Percentiles rank a stretch among this genome's conserved stretches.
These are phyloP conservation scores for Rhagoletis zephyria DNA, from an alignment of 1,140 invertebrate species.

Conservation along the genomic window DNA sequence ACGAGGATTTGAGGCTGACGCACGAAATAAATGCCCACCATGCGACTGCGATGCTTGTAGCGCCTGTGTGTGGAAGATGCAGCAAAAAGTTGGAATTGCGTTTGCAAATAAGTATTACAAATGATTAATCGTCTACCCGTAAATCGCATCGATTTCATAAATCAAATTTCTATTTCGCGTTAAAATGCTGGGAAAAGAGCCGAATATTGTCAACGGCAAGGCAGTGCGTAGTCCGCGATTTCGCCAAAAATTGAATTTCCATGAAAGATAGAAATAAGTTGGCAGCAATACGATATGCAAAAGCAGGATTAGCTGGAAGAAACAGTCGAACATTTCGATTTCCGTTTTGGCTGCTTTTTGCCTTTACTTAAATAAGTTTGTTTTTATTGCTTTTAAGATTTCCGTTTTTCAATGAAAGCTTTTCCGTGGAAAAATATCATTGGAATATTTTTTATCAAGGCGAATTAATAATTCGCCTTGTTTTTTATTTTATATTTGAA, in stretches of 20 bases:
- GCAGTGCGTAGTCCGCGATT: constrained; percentile 65
- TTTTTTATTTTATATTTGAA: too few relatives aligned
- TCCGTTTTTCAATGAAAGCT: too few relatives aligned
- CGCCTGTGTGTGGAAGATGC: constrained; percentile 62
- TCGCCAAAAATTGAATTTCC: constrained; percentile 71
- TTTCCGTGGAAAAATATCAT: too few relatives aligned
- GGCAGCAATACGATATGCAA: constrained; percentile 56
- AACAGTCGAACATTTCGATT: background rate
- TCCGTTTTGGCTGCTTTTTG: background rate
- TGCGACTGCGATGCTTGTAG: constrained; percentile 63
- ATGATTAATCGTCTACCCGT: constrained; percentile 59
- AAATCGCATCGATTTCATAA: constrained; percentile 62
- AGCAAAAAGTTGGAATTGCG: background rate
- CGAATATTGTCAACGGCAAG: constrained; percentile 66
- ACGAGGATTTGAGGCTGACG: constrained; percentile 74
- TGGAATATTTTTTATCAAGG: too few relatives aligned
- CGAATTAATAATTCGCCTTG: too few relatives aligned
- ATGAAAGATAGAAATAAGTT: constrained; percentile 70
- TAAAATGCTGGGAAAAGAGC: constrained; percentile 74
- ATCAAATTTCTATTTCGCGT: constrained; percentile 63
- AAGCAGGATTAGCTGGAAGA: constrained; percentile 53
- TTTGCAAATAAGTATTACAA: background rate
- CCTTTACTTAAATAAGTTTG: background rate
- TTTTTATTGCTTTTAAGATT: background rate
- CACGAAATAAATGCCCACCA: constrained; percentile 73